Evolutionary conservation across 2,888 invertebrate genomes (phyloP).

Genomic region (Caenorhabditis panamensis): DNA sequence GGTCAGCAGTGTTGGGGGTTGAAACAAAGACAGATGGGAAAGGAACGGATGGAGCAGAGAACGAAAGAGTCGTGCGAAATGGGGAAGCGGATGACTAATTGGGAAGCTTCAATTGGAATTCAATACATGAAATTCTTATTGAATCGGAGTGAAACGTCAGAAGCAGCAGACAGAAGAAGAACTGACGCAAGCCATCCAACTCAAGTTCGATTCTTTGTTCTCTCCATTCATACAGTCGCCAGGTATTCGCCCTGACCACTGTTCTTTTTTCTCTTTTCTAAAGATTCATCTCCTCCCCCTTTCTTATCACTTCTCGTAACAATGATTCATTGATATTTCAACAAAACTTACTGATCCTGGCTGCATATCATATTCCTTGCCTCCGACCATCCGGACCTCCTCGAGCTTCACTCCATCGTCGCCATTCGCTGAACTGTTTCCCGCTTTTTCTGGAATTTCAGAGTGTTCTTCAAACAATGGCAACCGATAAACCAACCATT

Average conservation of each 20-base stretch:
- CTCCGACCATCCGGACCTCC: conserved; percentile 17
- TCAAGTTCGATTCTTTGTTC: conserved; percentile 18
- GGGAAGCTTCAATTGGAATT: neutral
- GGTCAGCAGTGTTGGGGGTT: conserved; percentile 35
- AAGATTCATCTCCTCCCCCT: neutral
- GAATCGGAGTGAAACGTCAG: neutral
- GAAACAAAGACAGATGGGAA: conserved; percentile 2
- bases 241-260: neutral
- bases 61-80: neutral
- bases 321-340: neutral
- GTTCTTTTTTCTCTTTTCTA: neutral
- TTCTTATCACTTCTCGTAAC: conserved; percentile 4
- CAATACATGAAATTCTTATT: neutral
- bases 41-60: neutral
- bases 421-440: conserved; percentile 1
- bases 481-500: conserved; percentile 1
- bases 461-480: neutral
- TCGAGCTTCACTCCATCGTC: conserved; percentile 23
- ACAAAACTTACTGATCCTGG: conserved; percentile 37
- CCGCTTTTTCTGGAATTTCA: conserved; percentile 28
- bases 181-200: too few species aligned
- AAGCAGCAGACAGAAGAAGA: neutral
- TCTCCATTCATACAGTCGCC: conserved; percentile 1
- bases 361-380: conserved; percentile 45
- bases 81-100: neutral